Percentiles rank a stretch among this genome's conserved stretches.
phyloP scores from a whole-genome alignment of 2,113 vertebrate species.

The Myodes glareolus region DNA sequence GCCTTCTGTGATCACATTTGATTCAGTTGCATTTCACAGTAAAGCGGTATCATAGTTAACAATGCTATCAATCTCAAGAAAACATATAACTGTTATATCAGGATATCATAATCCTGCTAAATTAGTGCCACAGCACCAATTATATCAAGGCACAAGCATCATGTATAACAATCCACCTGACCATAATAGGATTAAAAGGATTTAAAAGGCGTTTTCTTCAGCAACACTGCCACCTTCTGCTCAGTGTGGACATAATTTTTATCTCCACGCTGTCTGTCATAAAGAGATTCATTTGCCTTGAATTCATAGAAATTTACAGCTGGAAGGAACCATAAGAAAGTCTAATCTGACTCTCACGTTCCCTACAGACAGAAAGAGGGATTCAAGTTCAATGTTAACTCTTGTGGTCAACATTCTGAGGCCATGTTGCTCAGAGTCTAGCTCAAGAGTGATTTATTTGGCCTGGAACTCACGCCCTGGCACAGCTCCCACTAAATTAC shows the following conservation, averaged over 20 bases:
- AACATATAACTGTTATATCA: conserved; percentile 47
- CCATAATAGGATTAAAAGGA: neutral
- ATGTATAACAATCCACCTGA: conserved; percentile 46
- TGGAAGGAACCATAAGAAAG: neutral
- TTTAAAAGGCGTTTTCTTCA: conserved; percentile 80
- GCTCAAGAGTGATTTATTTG: neutral
- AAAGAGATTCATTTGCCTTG: neutral
- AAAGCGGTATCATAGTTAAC: conserved; percentile 55
- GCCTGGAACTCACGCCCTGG: neutral
- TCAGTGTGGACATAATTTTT: neutral
- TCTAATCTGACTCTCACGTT: neutral
- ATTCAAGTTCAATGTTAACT: too few species aligned
- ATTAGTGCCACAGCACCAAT: conserved; percentile 63
- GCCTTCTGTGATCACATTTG: conserved; percentile 51
- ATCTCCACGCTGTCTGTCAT: neutral
- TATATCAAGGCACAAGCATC: conserved; percentile 68
- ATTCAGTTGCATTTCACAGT: conserved; percentile 59
- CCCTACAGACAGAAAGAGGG: neutral
- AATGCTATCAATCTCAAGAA: conserved; percentile 64
- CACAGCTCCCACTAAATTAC: neutral
- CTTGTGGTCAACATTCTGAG: neutral
- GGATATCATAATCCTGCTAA: conserved; percentile 68
- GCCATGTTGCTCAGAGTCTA: neutral
- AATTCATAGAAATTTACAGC: neutral
- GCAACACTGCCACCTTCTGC: conserved; percentile 89